Conservation (phyloP, 2,113 vertebrate species). For the Empidonax traillii region DNA sequence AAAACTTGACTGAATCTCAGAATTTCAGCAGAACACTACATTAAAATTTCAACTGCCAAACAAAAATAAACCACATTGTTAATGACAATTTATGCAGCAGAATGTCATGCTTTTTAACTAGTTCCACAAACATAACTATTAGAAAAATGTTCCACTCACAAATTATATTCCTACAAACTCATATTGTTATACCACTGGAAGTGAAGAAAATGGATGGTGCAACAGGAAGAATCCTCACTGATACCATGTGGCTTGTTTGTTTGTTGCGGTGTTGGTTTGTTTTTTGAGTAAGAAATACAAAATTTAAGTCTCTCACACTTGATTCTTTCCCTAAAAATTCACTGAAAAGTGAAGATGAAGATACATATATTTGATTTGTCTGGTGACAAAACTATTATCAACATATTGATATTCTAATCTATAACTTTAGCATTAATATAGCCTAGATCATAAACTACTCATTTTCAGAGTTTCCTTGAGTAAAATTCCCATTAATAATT, state of each 20-base stretch:
- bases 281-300: background rate
- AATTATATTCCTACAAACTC: background rate
- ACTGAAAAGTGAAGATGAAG: background rate
- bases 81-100: constrained; percentile 42
- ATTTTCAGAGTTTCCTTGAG: background rate
- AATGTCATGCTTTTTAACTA: constrained; percentile 41
- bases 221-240: background rate
- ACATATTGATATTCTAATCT: background rate
- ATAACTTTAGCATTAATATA: background rate
- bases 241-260: background rate
- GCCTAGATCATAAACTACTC: background rate
- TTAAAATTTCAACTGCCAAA: constrained; percentile 50
- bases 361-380: background rate
- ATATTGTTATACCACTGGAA: background rate
- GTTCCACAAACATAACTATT: background rate
- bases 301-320: background rate
- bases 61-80: constrained; percentile 32
- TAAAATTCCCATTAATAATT: background rate
- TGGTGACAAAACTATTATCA: background rate
- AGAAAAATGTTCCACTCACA: background rate
- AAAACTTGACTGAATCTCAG: constrained; percentile 44
- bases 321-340: background rate
- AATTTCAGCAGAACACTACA: constrained; percentile 23
- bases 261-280: background rate
- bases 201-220: background rate